phyloP scores from a whole-genome alignment of 92 coral and sea anemone species.

The Palythoa grandis region DNA sequence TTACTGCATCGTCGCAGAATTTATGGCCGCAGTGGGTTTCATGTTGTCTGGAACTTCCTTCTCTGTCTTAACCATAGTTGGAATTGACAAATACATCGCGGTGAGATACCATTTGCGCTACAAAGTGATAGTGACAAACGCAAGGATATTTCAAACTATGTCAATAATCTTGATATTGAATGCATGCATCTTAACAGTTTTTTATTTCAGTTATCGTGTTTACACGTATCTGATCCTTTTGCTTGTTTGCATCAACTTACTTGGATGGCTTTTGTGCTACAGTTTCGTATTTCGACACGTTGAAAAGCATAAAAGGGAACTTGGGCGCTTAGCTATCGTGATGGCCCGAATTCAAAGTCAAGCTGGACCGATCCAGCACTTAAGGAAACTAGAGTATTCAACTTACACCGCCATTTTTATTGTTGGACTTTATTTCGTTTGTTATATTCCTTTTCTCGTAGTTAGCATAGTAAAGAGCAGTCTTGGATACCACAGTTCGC shows the following conservation, averaged over 20 bases:
- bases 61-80: constrained; percentile 18
- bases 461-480: constrained; percentile 28
- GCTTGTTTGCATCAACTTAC: constrained; percentile 22
- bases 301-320: neutral
- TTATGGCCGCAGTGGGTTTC: constrained; percentile 37
- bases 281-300: constrained; percentile 16
- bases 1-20: constrained; percentile 29
- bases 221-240: constrained; percentile 8
- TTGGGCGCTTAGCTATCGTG: neutral
- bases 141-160: neutral
- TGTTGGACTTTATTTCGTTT: constrained; percentile 32
- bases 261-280: constrained; percentile 25
- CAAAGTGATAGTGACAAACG: constrained; percentile 13
- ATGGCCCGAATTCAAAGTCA: constrained; percentile 4
- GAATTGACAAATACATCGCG: constrained; percentile 17
- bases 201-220: constrained; percentile 17
- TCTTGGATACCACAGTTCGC: constrained; percentile 6
- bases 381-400: constrained; percentile 10
- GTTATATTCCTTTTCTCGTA: constrained; percentile 26
- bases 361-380: neutral
- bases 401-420: constrained; percentile 8
- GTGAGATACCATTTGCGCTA: constrained; percentile 29
- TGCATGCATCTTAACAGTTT: constrained; percentile 15
- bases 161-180: constrained; percentile 4
- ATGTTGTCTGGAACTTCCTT: constrained; percentile 38